Evolutionary conservation across 2,113 vertebrate genomes (phyloP).

Genomic region (Ctenodactylus gundi): DNA sequence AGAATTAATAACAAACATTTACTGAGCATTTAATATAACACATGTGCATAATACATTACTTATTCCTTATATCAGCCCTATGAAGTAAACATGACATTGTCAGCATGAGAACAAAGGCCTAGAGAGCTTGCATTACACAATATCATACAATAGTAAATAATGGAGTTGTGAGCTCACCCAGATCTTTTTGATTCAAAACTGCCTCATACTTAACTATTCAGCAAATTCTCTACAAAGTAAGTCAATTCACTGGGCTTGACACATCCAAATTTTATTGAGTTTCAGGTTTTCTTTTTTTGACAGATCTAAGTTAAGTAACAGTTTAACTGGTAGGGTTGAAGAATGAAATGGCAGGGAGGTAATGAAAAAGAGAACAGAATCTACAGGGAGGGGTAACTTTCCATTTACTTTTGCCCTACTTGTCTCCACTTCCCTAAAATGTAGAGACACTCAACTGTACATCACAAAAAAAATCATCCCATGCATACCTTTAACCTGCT

Average conservation of each 20-base stretch:
- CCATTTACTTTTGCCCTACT: not conserved
- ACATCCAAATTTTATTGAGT: not conserved
- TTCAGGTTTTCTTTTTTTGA: constrained; percentile 23
- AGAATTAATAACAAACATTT: constrained; percentile 22
- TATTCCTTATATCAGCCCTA: not conserved
- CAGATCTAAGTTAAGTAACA: not conserved
- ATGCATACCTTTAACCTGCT: not conserved
- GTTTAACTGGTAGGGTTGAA: not conserved
- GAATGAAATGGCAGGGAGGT: not conserved
- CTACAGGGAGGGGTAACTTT: not conserved
- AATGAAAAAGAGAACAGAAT: not conserved
- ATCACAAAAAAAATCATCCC: not conserved
- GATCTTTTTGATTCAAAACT: not conserved
- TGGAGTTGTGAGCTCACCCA: not conserved
- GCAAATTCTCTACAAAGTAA: constrained; percentile 14
- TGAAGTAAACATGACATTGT: not conserved
- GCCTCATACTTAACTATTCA: not conserved
- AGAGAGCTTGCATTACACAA: not conserved
- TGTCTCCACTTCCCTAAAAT: not conserved
- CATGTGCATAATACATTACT: not conserved
- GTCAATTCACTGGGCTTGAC: not conserved
- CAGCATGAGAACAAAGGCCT: not conserved
- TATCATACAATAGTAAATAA: not conserved
- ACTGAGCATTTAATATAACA: not conserved
- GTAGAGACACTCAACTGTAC: not conserved